Conservation (phyloP, 2,888 invertebrate species). For the Sinhomidia bicolor region DNA sequence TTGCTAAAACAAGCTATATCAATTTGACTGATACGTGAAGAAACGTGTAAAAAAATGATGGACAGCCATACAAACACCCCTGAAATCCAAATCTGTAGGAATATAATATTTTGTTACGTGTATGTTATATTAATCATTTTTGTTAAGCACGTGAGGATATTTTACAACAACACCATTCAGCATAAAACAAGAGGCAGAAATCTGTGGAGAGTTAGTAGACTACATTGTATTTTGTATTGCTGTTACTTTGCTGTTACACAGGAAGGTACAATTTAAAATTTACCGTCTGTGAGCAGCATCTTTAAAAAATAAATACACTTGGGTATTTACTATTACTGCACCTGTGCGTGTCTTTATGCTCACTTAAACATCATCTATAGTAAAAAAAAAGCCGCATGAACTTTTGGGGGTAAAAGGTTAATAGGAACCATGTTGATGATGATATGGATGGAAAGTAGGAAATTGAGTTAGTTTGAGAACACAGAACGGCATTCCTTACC, state of each 20-base stretch:
- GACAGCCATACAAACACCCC: not conserved
- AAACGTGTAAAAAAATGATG: not conserved
- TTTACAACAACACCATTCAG: too few species aligned
- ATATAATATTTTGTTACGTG: not conserved
- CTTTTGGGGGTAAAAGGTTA: constrained; percentile 16
- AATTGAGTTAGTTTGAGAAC: not conserved
- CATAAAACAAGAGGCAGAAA: too few species aligned
- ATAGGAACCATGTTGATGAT: not conserved
- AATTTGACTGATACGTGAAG: not conserved
- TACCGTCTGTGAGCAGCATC: too few species aligned
- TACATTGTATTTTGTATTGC: too few species aligned
- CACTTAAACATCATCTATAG: not conserved
- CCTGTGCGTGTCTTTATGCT: too few species aligned
- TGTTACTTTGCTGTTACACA: too few species aligned
- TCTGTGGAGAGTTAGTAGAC: too few species aligned
- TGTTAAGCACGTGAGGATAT: not conserved
- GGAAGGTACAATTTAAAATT: too few species aligned
- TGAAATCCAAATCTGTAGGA: not conserved
- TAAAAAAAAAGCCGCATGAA: not conserved
- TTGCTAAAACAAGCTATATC: too few species aligned
- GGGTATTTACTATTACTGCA: not conserved
- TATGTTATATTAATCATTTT: not conserved
- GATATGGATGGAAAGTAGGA: not conserved
- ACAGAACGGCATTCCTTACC: too few species aligned
- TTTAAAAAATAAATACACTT: too few species aligned